phyloP scores from a whole-genome alignment of 2,113 vertebrate genomes.

The Chrysochloris asiatica region DNA sequence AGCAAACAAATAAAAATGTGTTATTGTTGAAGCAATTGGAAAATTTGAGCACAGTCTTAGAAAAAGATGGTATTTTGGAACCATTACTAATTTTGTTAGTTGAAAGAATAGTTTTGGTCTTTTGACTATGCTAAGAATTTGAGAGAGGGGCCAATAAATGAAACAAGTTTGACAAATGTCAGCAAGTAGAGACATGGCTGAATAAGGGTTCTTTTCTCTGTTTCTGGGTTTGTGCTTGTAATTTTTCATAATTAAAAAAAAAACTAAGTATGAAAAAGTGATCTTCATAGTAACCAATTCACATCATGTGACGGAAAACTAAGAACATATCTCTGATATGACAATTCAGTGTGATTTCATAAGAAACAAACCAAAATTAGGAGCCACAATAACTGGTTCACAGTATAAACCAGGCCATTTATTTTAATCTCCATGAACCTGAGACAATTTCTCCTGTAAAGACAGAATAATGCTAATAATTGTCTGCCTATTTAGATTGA shows the following conservation, averaged over 20 bases:
- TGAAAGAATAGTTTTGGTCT: too few relatives aligned
- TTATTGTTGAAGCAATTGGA: background rate
- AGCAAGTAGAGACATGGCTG: background rate
- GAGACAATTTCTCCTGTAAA: background rate
- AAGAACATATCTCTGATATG: background rate
- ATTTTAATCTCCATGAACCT: background rate
- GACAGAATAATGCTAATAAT: slow-evolving; percentile 1
- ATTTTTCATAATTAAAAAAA: background rate
- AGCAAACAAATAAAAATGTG: too few relatives aligned
- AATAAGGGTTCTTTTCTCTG: background rate
- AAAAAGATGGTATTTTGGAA: background rate
- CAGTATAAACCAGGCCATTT: background rate
- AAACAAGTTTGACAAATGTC: background rate
- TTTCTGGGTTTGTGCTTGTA: slow-evolving; percentile 1
- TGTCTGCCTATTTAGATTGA: background rate
- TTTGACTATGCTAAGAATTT: too few relatives aligned
- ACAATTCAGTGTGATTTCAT: background rate
- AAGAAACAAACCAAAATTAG: background rate
- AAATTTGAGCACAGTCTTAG: background rate
- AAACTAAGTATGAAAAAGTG: background rate
- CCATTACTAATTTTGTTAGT: background rate
- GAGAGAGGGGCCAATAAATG: too few relatives aligned
- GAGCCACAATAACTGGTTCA: background rate
- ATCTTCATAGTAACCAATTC: background rate
- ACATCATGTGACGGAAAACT: background rate